Base-by-base conservation (phyloP, 2,888 invertebrate species). In the Hylaea fasciaria region DNA sequence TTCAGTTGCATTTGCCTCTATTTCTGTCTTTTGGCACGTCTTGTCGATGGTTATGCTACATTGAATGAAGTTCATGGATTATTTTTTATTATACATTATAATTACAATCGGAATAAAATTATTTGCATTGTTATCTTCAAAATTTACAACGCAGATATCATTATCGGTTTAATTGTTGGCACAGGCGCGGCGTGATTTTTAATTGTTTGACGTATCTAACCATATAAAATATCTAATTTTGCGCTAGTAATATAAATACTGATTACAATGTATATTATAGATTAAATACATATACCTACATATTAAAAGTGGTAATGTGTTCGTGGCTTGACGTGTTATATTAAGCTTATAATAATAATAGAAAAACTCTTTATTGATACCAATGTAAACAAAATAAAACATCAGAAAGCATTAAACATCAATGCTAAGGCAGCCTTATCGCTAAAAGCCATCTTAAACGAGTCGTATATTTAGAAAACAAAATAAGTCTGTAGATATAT, bases 1-100 rank as follows among this genome's bases (percentile, higher is more conserved):
- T 87, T 85, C 77, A 74, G 81, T 75, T 85, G 84, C n/a, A n/a
- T 87, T 86, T 85, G 77, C 78, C 54, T 83, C 85, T 89, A 89
- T 89, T 89, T 88, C 72, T 56, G 77, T 78, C 58, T 77, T 80
- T 89, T 90, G 90, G 89, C 89, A 87, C 74, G 65, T 68, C 68
- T 66, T 53, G 39, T n/a, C n/a, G n/a, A 48, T 53, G 35, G 41
- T 41, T 43, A 53, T 52, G 57, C 41, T 57, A 40, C 61, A 51
- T 57, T 52, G n/a, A 14, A 51, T 7, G 51, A 58, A 41, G 54
- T 46, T 51, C 28, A 22, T 47, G 22, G 22, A 29, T 51, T 14
- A 52, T 14, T 45, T 2, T 39, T 53, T 44, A 2, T 12, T 37
- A 17, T 17, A 50, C 32, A 7, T 32, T 32, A 32, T 9, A n/a